Base-by-base conservation (phyloP, 2,797 vertebrate genomes). In the Hozukius guyotensis region DNA sequence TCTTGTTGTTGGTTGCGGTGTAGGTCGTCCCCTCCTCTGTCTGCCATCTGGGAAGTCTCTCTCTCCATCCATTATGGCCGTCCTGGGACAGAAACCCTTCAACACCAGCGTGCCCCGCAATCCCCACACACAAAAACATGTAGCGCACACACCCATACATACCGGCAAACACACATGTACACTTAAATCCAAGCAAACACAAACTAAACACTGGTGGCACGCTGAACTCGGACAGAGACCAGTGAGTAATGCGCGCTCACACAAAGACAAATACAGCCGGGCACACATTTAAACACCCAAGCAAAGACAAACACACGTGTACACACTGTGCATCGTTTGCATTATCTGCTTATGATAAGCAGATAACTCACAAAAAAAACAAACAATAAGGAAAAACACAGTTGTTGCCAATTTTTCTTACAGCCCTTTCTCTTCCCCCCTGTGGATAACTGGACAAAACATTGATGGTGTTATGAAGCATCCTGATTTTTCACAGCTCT, bases 21-120 rank as follows among this genome's bases (percentile, higher is more conserved):
- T 83, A 92, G 91, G 92, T 93, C 85, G 65, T 80, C 81, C 77
- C 91, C 90, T 91, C 89, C 93, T 90, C 89, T 89, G 87, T 87
- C 89, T 81, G 87, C 87, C 94, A 93, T 92, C 88, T 93, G 92
- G 87, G 89, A 92, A 88, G 75, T 85, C 84, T 79, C 80, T 84
- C 71, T 85, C 78, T 85, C 78, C 90, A 92, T 94, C 91, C 83
- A 93, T 94, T 93, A 94, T 81, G 77, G 38, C 79, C 70, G 68
- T 88, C 86, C 67, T 78, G 82, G 91, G 88, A 89, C 57, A 79
- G 72, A 68, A 84, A 70, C 38, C 71, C 82, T 88, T 88, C 77
- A 87, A 66, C 82, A 81, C 66, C 75, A 63, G 61, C 18, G 31
- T 74, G 55, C 60, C 86, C 69, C 2, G 2, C 46, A 46, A 65